Evolutionary conservation across 2,888 invertebrate genomes (phyloP).

Genomic region (Mayetiola destructor): DNA sequence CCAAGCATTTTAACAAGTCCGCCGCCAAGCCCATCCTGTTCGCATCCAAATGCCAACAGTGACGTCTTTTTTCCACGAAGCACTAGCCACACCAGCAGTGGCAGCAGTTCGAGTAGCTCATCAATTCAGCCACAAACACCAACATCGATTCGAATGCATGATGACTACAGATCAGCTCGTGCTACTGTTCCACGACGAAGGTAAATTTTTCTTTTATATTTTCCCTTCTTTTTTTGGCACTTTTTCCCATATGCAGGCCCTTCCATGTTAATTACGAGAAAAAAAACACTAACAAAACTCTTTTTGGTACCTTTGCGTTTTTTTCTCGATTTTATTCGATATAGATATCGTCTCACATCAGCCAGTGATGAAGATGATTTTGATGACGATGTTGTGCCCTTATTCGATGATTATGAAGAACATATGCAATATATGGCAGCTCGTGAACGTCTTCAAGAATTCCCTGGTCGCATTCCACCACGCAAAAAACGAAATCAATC

Average conservation of each 20-base stretch:
- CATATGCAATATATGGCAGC: conserved; percentile 34
- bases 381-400: conserved; percentile 32
- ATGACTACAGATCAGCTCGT: conserved; percentile 6
- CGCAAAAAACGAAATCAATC: conserved; percentile 32
- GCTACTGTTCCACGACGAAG: not conserved
- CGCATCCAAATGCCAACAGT: conserved; percentile 19
- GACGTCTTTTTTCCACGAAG: conserved; percentile 33
- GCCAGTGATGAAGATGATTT: conserved; percentile 33
- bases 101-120: not conserved
- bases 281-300: too few relatives aligned
- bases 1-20: conserved; percentile 32
- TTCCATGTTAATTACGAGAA: too few relatives aligned
- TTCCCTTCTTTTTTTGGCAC: not conserved
- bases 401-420: conserved; percentile 35
- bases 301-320: too few relatives aligned
- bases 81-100: conserved; percentile 22
- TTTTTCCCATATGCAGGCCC: not conserved
- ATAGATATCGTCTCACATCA: conserved; percentile 32
- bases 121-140: conserved; percentile 1
- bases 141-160: conserved; percentile 3
- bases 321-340: not conserved
- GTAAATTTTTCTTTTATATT: not conserved
- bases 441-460: conserved; percentile 34
- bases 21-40: conserved; percentile 33
- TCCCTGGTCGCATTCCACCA: conserved; percentile 34